Percentiles rank a stretch among this genome's conserved stretches.
These are phyloP conservation scores for Phragmatobia fuliginosa DNA, from an alignment of 2,888 invertebrate genomes.

Conservation along the genomic window DNA sequence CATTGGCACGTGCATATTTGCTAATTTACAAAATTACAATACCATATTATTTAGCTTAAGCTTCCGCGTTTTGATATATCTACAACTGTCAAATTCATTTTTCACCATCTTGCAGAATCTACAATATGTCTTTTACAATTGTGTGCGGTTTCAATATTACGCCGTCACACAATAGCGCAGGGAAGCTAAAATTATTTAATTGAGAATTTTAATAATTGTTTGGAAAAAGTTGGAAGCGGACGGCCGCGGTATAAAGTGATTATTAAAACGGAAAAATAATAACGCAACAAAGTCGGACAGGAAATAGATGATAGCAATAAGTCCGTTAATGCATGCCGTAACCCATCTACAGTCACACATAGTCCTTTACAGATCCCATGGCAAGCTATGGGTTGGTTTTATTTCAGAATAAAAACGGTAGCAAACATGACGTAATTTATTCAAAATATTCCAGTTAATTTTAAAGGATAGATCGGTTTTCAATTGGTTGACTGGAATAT, in stretches of 20 bases:
- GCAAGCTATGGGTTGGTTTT: not conserved
- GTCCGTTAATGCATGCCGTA: not conserved
- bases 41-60: not conserved
- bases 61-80: not conserved
- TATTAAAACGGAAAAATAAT: not conserved
- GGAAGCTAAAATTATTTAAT: not conserved
- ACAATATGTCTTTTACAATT: not conserved
- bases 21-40: not conserved
- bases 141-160: not conserved
- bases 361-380: not conserved
- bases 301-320: conserved; percentile 15
- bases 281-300: not conserved
- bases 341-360: not conserved
- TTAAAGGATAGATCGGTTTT: not conserved
- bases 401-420: not conserved
- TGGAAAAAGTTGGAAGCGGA: too few species aligned
- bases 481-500: not conserved
- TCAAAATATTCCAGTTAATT: not conserved
- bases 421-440: not conserved
- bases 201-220: not conserved
- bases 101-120: not conserved
- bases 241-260: not conserved
- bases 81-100: not conserved
- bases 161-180: not conserved
- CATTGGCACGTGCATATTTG: not conserved